These are phyloP conservation scores for Calliopsis andreniformis DNA, from an alignment of 1,140 invertebrate species.

Conservation along the genomic window DNA sequence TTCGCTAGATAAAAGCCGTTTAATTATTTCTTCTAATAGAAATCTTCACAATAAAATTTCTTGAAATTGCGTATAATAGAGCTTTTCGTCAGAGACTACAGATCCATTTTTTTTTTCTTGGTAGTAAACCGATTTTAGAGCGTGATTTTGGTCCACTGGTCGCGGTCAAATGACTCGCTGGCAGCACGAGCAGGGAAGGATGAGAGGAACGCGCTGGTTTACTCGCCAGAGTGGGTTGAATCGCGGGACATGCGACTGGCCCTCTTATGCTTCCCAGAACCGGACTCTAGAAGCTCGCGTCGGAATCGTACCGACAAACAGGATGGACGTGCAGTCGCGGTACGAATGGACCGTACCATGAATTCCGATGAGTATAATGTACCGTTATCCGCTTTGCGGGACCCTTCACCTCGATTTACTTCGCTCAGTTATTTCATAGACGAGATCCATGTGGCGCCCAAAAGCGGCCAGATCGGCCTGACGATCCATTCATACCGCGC, in stretches of 20 bases:
- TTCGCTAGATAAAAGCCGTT: too few species aligned
- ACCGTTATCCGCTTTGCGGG: conserved; percentile 78
- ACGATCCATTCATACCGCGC: not conserved
- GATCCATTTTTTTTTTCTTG: too few species aligned
- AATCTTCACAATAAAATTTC: too few species aligned
- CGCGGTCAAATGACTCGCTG: not conserved
- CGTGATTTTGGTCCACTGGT: too few species aligned
- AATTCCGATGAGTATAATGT: conserved; percentile 78
- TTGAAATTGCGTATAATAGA: too few species aligned
- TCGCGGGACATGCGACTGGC: conserved; percentile 35
- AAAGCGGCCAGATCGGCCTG: conserved; percentile 33
- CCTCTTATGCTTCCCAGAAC: conserved; percentile 59
- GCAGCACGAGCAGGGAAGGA: not conserved
- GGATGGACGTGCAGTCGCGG: conserved; percentile 60
- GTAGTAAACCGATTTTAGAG: too few species aligned
- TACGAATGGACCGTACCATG: conserved; percentile 75
- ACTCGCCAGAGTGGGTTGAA: not conserved
- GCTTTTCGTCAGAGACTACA: too few species aligned
- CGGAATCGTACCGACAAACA: conserved; percentile 47
- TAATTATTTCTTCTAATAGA: too few species aligned
- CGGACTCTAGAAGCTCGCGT: conserved; percentile 57
- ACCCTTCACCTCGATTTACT: conserved; percentile 72
- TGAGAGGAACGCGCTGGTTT: conserved; percentile 27
- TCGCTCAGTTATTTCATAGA: conserved; percentile 42
- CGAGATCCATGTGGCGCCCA: conserved; percentile 37